Evolutionary conservation across 2,113 vertebrate species (phyloP), one percentile per base, ranked within the genome.

Genomic region (Isurus oxyrinchus): DNA sequence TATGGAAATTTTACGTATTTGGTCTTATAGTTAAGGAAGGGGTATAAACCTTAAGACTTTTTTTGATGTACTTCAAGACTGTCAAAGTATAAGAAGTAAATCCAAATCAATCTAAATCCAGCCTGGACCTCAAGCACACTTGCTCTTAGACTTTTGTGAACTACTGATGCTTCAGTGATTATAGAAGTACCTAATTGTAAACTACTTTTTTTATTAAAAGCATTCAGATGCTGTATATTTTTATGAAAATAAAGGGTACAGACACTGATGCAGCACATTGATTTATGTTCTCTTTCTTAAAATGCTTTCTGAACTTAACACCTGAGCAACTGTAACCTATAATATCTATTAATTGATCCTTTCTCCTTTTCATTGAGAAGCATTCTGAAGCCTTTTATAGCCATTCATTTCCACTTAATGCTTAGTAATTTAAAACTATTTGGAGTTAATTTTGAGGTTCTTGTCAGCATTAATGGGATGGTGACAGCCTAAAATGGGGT

Each of bases 201-300:
- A 97, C 97, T 97, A 97, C 96, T 97, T 31, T 97, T 97, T 31
- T 97, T 97, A 53, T 55, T 69, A 97, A 97, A 96, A 97, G 97
- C 98, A 98, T 98, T 98, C 98, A 98, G 98, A 97, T 95, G 67
- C 94, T 97, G 97, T 97, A 97, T 98, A 98, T 98, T 98, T 98
- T 98, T 98, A 97, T 98, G 98, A 98, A 98, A 98, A 98, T 98
- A 98, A 98, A 97, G 97, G 97, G 97, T 98, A 98, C 97, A 98
- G 98, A 97, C 97, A 96, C 98, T 97, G 97, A 97, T 96, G 96
- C 96, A 97, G 96, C 96, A 96, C 66, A 1, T 97, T 97, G 96
- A 97, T 79, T 25, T 96, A 53, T 97, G 96, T 96, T 96, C 14
- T 97, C 97, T 97, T 97, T 97, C 96, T n/a, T 76, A 91, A 96